Conservation (phyloP, 1,140 invertebrate genomes). For the Luehdorfia chinensis region DNA sequence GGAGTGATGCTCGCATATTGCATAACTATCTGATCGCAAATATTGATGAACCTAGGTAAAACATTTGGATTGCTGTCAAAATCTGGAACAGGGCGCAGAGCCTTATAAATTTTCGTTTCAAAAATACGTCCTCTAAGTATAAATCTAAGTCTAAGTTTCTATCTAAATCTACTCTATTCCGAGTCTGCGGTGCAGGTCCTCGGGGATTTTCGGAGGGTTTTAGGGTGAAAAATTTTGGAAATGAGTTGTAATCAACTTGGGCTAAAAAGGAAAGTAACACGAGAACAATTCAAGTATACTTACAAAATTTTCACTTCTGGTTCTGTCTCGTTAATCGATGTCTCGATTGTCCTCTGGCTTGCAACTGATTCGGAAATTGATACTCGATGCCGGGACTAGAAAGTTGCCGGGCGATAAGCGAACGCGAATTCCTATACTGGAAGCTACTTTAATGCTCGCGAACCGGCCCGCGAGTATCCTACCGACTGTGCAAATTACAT, state of each 20-base stretch:
- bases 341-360: too few relatives aligned
- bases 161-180: neutral
- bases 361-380: too few relatives aligned
- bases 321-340: too few relatives aligned
- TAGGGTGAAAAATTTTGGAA: constrained; percentile 15
- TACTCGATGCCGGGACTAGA: too few relatives aligned
- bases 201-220: neutral
- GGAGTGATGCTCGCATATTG: constrained; percentile 1
- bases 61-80: neutral
- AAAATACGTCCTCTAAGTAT: too few relatives aligned
- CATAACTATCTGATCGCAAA: too few relatives aligned
- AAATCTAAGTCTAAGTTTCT: neutral
- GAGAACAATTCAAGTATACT: too few relatives aligned
- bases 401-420: too few relatives aligned
- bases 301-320: too few relatives aligned
- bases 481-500: constrained; percentile 23
- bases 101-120: too few relatives aligned
- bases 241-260: neutral
- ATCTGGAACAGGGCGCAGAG: neutral
- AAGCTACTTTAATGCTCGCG: neutral
- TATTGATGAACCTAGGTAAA: constrained; percentile 5
- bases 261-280: constrained; percentile 15
- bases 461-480: constrained; percentile 13
- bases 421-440: too few relatives aligned
- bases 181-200: neutral